A percentile compares a stretch with the other conserved stretches of the same genome.
Conservation (phyloP, 2,113 vertebrate genomes). For the Dasyprocta punctata region DNA sequence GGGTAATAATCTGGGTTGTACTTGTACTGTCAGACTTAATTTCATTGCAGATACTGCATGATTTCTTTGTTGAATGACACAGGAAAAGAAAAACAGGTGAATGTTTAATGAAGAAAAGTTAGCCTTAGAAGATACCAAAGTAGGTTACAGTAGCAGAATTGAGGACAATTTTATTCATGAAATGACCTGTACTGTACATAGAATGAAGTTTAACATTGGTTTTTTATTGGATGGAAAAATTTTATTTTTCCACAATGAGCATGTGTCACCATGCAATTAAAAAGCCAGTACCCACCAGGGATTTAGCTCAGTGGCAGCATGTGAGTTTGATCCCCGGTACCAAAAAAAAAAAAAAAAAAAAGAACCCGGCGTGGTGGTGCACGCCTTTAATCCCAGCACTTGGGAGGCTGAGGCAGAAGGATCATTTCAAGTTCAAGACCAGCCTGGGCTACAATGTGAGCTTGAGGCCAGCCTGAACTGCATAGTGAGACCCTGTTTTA, state of each 20-base stretch:
- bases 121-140: slow-evolving; percentile 9
- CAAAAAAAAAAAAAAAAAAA: too few species aligned
- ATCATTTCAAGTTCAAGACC: too few species aligned
- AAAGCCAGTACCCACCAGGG: neutral
- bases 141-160: neutral
- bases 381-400: too few species aligned
- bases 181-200: neutral
- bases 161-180: slow-evolving; percentile 34
- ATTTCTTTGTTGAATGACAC: slow-evolving; percentile 11
- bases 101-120: slow-evolving; percentile 6
- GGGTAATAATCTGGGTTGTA: neutral
- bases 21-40: neutral
- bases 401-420: too few species aligned
- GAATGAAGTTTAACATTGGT: neutral
- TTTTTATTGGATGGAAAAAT: slow-evolving; percentile 11
- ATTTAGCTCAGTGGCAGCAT: too few species aligned
- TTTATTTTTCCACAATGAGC: neutral
- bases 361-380: too few species aligned
- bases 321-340: too few species aligned
- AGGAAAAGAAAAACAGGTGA: slow-evolving; percentile 17
- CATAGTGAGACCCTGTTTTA: too few species aligned
- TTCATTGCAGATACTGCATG: too few species aligned
- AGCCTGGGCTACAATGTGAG: too few species aligned
- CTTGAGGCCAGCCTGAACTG: too few species aligned
- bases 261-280: neutral